Evolutionary conservation across 2,888 invertebrate genomes (phyloP).

Genomic region (Idaea aversata): DNA sequence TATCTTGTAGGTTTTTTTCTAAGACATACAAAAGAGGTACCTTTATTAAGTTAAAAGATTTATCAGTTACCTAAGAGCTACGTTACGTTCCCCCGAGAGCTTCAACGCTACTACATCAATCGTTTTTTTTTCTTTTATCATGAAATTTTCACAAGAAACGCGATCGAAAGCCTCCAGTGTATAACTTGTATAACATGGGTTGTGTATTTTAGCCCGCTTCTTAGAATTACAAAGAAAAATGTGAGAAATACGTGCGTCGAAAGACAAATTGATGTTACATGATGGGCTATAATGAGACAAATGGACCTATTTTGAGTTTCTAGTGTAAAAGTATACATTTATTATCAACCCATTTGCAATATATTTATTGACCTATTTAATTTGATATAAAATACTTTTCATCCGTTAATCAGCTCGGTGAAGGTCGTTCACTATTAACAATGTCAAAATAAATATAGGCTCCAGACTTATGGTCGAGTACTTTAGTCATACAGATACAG

Average conservation of each 20-base stretch:
- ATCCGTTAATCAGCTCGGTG: too few relatives aligned
- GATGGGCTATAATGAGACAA: background rate
- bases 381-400: too few relatives aligned
- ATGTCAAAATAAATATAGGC: too few relatives aligned
- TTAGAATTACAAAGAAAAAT: background rate
- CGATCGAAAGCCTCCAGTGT: background rate
- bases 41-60: background rate
- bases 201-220: background rate
- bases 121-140: background rate
- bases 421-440: too few relatives aligned
- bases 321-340: background rate
- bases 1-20: too few relatives aligned
- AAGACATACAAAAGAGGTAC: too few relatives aligned
- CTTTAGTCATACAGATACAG: too few relatives aligned
- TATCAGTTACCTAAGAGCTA: background rate
- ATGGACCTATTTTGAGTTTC: background rate
- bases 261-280: background rate
- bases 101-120: background rate
- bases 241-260: background rate
- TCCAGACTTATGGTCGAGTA: too few relatives aligned
- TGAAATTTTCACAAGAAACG: slow-evolving; percentile 1
- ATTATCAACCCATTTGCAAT: too few relatives aligned
- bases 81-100: background rate
- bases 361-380: too few relatives aligned
- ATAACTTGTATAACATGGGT: background rate